Evolutionary conservation across 2,888 invertebrate species (phyloP).

Genomic region (Gastrophysa polygoni): DNA sequence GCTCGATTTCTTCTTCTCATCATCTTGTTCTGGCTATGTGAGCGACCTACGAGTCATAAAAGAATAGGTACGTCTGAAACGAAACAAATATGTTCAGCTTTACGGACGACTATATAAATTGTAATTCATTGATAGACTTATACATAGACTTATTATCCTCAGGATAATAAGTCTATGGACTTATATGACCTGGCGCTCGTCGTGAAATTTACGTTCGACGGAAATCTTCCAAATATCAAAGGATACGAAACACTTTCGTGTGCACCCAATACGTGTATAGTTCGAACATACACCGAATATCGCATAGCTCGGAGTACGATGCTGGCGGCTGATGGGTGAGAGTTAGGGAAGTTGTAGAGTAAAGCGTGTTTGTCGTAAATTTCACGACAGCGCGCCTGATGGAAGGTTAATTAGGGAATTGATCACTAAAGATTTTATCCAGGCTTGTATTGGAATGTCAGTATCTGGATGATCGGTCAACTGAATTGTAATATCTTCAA

Average conservation of each 20-base stretch:
- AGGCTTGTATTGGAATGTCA: no score
- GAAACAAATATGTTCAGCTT: neutral
- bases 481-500: no score
- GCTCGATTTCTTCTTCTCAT: constrained; percentile 17
- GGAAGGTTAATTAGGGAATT: no score
- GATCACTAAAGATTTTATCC: no score
- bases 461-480: no score
- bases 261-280: neutral
- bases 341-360: no score
- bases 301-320: no score
- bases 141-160: no score
- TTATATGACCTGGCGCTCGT: constrained; percentile 13
- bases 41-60: constrained; percentile 13
- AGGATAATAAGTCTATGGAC: no score
- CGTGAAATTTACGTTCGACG: constrained; percentile 18
- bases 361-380: no score
- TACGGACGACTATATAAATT: constrained; percentile 2
- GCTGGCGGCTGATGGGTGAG: no score
- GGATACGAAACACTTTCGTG: constrained; percentile 3
- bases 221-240: constrained; percentile 15
- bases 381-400: no score
- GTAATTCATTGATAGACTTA: constrained; percentile 13
- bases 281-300: constrained; percentile 3
- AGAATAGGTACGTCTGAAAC: constrained; percentile 16
- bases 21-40: constrained; percentile 11